Percentiles rank a stretch among this genome's conserved stretches.
phyloP scores from a whole-genome alignment of 2,888 invertebrate genomes.

The Erebia ligea region DNA sequence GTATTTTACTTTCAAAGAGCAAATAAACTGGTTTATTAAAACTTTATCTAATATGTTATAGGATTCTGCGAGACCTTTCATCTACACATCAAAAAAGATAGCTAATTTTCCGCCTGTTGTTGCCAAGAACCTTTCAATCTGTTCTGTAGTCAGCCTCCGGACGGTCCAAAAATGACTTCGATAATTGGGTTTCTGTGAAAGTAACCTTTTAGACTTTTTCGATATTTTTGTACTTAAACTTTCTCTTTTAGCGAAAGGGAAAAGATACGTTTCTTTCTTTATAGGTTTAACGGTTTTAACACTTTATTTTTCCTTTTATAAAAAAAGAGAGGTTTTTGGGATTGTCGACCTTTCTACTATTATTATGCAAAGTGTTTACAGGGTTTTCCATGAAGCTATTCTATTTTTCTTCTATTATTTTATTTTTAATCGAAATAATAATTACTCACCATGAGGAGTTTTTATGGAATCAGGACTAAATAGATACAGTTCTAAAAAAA shows the following conservation, averaged over 20 bases:
- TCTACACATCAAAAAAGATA: conserved; percentile 27
- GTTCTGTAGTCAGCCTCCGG: conserved; percentile 29
- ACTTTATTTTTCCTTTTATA: conserved; percentile 7
- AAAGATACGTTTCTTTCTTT: conserved; percentile 7
- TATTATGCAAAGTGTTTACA: not conserved
- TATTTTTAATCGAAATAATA: too few species aligned
- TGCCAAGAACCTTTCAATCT: conserved; percentile 33
- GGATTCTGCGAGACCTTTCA: conserved; percentile 1
- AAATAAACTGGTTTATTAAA: not conserved
- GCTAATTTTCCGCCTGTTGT: conserved; percentile 34
- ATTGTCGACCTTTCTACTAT: not conserved
- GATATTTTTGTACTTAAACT: conserved; percentile 16
- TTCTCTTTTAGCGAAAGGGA: not conserved
- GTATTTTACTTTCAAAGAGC: not conserved
- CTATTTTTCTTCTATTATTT: too few species aligned
- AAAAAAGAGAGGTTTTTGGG: not conserved
- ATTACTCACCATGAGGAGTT: too few species aligned
- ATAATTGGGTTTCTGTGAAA: conserved; percentile 39
- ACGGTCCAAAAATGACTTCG: conserved; percentile 36
- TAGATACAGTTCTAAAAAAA: too few species aligned
- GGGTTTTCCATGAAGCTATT: too few species aligned
- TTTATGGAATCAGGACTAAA: too few species aligned
- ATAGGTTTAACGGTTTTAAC: conserved; percentile 6
- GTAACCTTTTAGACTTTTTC: conserved; percentile 34
- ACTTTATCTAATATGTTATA: not conserved